These are phyloP conservation scores for Pocillopora verrucosa DNA, from an alignment of 64 coral and sea anemone genomes.

Conservation along the genomic window DNA sequence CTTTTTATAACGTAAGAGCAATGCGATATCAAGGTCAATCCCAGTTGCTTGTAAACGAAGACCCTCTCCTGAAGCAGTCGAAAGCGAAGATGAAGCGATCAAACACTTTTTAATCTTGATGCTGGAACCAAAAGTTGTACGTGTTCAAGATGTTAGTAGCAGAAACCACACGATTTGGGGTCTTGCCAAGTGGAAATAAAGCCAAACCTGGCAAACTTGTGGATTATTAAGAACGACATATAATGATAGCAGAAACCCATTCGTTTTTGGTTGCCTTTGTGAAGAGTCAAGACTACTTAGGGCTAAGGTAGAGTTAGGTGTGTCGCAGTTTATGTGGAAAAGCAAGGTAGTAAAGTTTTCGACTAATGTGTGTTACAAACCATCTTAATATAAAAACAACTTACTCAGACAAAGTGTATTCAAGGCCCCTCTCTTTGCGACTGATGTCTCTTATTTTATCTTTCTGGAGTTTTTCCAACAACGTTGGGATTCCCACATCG, in stretches of 20 bases:
- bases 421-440: not conserved
- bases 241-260: too few relatives aligned
- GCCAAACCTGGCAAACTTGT: too few relatives aligned
- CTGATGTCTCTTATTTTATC: conserved; percentile 9
- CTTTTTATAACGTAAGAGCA: not conserved
- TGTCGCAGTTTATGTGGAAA: too few relatives aligned
- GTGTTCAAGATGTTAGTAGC: not conserved
- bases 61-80: not conserved
- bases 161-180: too few relatives aligned
- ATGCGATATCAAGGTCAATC: not conserved
- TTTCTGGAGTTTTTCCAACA: not conserved
- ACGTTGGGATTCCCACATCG: not conserved
- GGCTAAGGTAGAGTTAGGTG: too few relatives aligned
- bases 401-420: not conserved
- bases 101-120: not conserved
- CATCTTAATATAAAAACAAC: not conserved
- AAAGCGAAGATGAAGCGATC: not conserved
- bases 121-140: not conserved
- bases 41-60: not conserved
- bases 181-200: too few relatives aligned
- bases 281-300: too few relatives aligned
- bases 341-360: too few relatives aligned
- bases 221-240: too few relatives aligned
- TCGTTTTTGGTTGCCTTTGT: too few relatives aligned
- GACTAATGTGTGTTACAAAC: too few relatives aligned